Evolutionary conservation across 1,140 invertebrate species (phyloP).

Genomic region (Drosophila guanche): DNA sequence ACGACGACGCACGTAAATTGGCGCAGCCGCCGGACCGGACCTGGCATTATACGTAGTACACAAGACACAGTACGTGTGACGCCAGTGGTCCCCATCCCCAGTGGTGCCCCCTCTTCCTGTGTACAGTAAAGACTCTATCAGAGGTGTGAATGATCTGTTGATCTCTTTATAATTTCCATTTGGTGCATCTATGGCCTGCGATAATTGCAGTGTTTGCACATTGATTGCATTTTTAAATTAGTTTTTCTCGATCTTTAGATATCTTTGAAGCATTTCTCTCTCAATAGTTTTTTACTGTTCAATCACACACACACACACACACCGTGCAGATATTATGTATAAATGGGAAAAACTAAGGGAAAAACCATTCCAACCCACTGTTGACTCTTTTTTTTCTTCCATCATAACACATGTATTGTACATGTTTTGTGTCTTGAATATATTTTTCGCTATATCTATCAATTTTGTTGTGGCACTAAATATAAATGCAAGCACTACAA

Average conservation of each 20-base stretch:
- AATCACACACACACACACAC: conserved; percentile 16
- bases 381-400: conserved; percentile 52
- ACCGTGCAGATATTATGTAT: too few species aligned
- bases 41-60: conserved; percentile 50
- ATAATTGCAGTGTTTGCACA: conserved; percentile 2
- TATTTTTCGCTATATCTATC: conserved; percentile 52
- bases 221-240: conserved; percentile 35
- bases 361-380: conserved; percentile 44
- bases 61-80: conserved; percentile 33
- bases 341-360: conserved; percentile 31
- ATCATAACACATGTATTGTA: conserved; percentile 38
- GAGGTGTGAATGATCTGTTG: not conserved
- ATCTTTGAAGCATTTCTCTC: conserved; percentile 13
- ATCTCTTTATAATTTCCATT: not conserved
- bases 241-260: conserved; percentile 27
- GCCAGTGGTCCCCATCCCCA: conserved; percentile 18
- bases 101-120: not conserved
- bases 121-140: conserved; percentile 47
- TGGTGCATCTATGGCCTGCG: not conserved
- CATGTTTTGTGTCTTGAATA: conserved; percentile 52
- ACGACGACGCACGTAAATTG: conserved; percentile 71
- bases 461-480: conserved; percentile 69
- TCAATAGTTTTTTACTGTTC: conserved; percentile 41
- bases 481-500: conserved; percentile 79
- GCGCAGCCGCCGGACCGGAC: conserved; percentile 42